Evolutionary conservation across 2,113 vertebrate genomes (phyloP).

Genomic region (Cyanocitta stelleri): DNA sequence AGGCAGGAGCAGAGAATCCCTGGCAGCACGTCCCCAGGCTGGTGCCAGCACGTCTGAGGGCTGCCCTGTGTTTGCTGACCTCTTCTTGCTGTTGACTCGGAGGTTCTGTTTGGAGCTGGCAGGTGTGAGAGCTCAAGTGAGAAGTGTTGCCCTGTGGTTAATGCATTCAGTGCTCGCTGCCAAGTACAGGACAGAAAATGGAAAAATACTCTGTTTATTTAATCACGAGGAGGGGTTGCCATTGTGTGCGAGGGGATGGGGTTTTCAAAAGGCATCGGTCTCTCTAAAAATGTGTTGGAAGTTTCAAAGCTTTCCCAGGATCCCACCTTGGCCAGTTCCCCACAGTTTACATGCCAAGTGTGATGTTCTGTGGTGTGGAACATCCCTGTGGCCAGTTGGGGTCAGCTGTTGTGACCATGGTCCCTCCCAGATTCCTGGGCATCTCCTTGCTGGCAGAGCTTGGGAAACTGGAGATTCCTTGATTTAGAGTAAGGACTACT

Average conservation of each 20-base stretch:
- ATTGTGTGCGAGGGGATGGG: neutral
- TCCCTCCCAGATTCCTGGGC: neutral
- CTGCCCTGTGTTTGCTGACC: neutral
- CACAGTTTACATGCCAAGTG: neutral
- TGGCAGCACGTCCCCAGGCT: neutral
- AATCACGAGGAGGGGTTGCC: neutral
- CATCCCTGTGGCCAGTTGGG: neutral
- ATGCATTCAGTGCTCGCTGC: neutral
- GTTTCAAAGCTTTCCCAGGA: neutral
- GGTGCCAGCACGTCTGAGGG: neutral
- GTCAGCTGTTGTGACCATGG: neutral
- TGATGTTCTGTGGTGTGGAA: neutral
- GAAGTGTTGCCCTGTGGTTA: neutral
- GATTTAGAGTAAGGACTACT: neutral
- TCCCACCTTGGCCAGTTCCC: neutral
- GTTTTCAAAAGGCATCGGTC: neutral
- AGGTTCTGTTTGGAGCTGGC: neutral
- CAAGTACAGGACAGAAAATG: neutral
- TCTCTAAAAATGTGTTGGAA: neutral
- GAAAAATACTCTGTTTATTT: neutral
- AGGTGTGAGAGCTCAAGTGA: neutral
- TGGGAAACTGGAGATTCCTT: neutral
- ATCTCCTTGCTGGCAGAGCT: neutral
- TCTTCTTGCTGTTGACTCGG: neutral
- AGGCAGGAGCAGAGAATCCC: neutral